Evolutionary conservation across 2,888 invertebrate genomes (phyloP), one percentile per base, ranked within the genome.

Genomic region (Drosophila emarginata): DNA sequence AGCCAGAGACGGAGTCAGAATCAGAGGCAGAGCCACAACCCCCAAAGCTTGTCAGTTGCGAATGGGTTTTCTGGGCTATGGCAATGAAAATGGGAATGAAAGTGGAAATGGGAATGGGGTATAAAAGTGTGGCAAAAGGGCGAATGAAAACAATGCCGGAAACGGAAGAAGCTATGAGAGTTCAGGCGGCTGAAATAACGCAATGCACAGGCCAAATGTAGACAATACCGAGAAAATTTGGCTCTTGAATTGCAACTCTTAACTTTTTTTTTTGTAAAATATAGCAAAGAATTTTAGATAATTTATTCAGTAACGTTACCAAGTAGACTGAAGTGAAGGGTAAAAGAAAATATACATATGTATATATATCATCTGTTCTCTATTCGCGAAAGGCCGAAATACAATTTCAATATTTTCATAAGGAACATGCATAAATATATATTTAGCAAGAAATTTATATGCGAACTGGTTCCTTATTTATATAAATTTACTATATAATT

Each of bases 111-210:
- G 45, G 45, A 11, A 45, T 57, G 70, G 37, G 50, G 52, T 59
- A 62, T 65, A 60, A 63, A 39, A 50, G 57, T 54, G n/a, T 65
- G 60, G 58, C 67, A 67, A 59, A 61, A 54, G 53, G 39, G 70
- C 66, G 36, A 62, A 66, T 39, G 63, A 76, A 77, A 83, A 79
- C 78, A 76, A 74, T 67, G 70, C 84, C 82, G 85, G 85, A 83
- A 85, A 79, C 79, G 82, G 85, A 77, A 82, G 72, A 74, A 63
- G 74, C 70, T 59, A 64, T 66, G 60, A 61, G 63, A 77, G 72
- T 62, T 64, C 50, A 67, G 67, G 58, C 64, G 59, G 52, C 67
- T 64, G 68, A 45, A 68, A 68, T 64, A 23, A 61, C 61, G 58
- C 56, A 67, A 63, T 60, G 45, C 45, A 59, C 58, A 66, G 68